Conservation (phyloP, 1,140 invertebrate species). For the Saccostrea cuccullata region DNA sequence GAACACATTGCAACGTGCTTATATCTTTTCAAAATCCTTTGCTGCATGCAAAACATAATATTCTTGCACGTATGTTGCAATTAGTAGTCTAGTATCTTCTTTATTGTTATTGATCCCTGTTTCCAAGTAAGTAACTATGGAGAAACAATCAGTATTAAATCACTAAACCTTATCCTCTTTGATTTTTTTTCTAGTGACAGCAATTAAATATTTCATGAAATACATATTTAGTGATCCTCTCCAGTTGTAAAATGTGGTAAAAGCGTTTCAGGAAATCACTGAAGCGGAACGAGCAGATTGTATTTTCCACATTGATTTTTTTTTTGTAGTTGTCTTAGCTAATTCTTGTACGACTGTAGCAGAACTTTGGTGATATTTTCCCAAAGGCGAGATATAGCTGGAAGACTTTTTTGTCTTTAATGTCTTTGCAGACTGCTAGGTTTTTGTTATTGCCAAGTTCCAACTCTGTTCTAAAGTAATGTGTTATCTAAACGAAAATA, state of each 20-base stretch:
- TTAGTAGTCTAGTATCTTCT: not conserved
- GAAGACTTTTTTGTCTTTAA: not conserved
- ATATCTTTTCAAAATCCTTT: not conserved
- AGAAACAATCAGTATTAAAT: slow-evolving; percentile 21
- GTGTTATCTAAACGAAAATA: slow-evolving; percentile 1
- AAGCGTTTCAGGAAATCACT: not conserved
- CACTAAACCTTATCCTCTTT: not conserved
- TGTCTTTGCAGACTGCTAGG: not conserved
- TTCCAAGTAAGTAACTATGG: slow-evolving; percentile 17
- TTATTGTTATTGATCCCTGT: not conserved
- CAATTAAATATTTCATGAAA: not conserved
- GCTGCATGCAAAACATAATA: not conserved
- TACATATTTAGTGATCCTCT: not conserved
- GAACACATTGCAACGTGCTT: not conserved
- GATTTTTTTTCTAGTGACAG: slow-evolving; percentile 10
- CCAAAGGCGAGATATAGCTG: not conserved
- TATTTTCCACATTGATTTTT: not conserved
- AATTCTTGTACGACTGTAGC: not conserved
- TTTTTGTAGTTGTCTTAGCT: not conserved
- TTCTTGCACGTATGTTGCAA: not conserved
- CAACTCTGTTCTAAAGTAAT: not conserved
- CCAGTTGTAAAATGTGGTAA: not conserved
- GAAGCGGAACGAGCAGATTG: not conserved
- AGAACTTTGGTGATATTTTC: slow-evolving; percentile 10
- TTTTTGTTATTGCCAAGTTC: slow-evolving; percentile 1